Evolutionary conservation across 2,113 vertebrate genomes (phyloP), one percentile per base, ranked within the genome.

Genomic region (Porphyrio hochstetteri): DNA sequence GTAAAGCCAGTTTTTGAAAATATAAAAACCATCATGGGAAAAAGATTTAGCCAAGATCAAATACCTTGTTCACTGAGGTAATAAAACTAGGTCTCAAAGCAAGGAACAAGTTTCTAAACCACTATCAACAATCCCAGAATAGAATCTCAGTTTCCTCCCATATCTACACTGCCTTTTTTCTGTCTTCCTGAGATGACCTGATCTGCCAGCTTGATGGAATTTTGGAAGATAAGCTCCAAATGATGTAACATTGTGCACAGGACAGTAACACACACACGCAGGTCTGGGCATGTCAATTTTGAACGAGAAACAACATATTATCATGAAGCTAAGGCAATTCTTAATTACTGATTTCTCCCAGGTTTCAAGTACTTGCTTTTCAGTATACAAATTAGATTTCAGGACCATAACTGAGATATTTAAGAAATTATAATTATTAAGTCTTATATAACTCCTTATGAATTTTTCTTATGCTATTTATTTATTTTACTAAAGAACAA

Each of bases 351-450:
- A 29, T 4, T 27, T 81, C 31, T 77, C 23, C 56, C 14, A 84
- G 28, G 21, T 77, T 92, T 92, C 69, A 72, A 84, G 27, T 61
- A 61, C 16, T 70, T 78, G 36, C 29, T 87, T 93, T 82, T 61
- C 2, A 2, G 40, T 33, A 42, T 9, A 88, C 23, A 85, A 69
- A 74, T 86, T 64, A 67, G 11, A 71, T 48, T 76, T 68, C 48
- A 76, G 31, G 40, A 86, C 55, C 9, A 16, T 42, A 69, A 69
- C 16, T 38, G n/a, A 83, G 33, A 28, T 1, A 91, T 61, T 65
- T 61, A 38, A 59, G 29, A 67, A 82, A 86, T 75, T 33, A 23
- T 6, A 60, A 38, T 80, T 64, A 53, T 8, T 16, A 42, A 27
- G 16, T 42, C 20, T 36, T 60, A 25, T 18, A 82, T 9, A 89